phyloP scores from a whole-genome alignment of 2,888 invertebrate genomes.

The Drosophila fungiperda region DNA sequence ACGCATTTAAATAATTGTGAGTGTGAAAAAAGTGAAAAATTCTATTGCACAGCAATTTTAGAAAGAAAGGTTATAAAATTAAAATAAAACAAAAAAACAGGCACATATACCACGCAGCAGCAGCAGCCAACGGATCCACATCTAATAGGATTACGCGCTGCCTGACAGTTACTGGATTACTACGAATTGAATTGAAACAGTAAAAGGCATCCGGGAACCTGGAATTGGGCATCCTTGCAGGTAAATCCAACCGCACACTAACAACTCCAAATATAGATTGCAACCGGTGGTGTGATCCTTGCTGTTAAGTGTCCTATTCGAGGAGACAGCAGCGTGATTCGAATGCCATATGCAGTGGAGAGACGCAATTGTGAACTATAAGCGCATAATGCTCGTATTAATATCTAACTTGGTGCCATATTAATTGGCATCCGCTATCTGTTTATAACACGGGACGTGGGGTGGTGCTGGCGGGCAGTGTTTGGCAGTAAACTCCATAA shows the following conservation, averaged over 20 bases:
- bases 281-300: constrained; percentile 9
- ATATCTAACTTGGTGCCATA: constrained; percentile 64
- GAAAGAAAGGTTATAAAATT: constrained; percentile 16
- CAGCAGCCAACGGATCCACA: constrained; percentile 44
- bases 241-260: constrained; percentile 25
- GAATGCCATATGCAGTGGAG: constrained; percentile 44
- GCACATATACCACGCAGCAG: constrained; percentile 8
- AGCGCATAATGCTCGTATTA: constrained; percentile 39
- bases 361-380: constrained; percentile 66
- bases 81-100: constrained; percentile 4
- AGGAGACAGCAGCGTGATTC: constrained; percentile 23
- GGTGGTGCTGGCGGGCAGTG: neutral
- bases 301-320: constrained; percentile 26
- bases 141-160: constrained; percentile 74
- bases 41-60: constrained; percentile 13
- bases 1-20: constrained; percentile 77
- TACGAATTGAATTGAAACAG: constrained; percentile 48
- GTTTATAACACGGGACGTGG: neutral
- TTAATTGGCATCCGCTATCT: constrained; percentile 66
- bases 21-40: constrained; percentile 54
- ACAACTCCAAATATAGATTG: constrained; percentile 2
- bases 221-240: constrained; percentile 13
- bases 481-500: constrained; percentile 71
- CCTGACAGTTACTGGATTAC: constrained; percentile 66
- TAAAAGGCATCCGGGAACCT: constrained; percentile 1